Evolutionary conservation across 30 jellyfish, hydroid and myxozoan genomes (phyloP).

Genomic region (Sanderia malayensis): DNA sequence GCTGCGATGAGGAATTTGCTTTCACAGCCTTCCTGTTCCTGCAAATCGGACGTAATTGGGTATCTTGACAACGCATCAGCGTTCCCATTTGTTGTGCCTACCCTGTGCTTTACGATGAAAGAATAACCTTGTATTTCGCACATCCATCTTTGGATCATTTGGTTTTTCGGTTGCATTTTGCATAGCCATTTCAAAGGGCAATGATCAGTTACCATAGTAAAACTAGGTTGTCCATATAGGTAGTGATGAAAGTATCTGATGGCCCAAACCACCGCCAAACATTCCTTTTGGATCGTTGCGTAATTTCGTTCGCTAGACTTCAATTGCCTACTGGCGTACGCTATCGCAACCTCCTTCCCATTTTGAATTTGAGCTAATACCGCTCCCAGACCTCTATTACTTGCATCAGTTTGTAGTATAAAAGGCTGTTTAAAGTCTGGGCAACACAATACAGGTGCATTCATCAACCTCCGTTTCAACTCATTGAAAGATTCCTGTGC

Average conservation of each 20-base stretch:
- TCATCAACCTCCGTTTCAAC: no score
- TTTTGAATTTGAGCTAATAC: neutral
- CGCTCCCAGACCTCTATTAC: neutral
- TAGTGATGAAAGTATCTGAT: neutral
- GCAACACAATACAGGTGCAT: neutral
- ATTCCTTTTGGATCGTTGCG: neutral
- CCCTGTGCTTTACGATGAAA: neutral
- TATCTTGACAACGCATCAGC: neutral
- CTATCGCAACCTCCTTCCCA: neutral
- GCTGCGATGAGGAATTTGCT: neutral
- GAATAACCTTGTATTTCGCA: neutral
- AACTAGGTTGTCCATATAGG: neutral
- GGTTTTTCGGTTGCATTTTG: neutral
- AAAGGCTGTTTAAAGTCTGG: neutral
- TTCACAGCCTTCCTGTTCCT: neutral
- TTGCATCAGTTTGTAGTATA: neutral
- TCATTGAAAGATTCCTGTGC: no score
- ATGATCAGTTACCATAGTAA: neutral
- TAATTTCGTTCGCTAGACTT: neutral
- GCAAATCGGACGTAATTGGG: neutral
- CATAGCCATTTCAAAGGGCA: neutral
- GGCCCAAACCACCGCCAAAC: neutral
- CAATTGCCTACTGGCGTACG: neutral
- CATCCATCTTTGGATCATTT: neutral
- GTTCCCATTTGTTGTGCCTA: neutral